Evolutionary conservation across 2,888 invertebrate species (phyloP).

Genomic region (Hermaeophaga mercurialis): DNA sequence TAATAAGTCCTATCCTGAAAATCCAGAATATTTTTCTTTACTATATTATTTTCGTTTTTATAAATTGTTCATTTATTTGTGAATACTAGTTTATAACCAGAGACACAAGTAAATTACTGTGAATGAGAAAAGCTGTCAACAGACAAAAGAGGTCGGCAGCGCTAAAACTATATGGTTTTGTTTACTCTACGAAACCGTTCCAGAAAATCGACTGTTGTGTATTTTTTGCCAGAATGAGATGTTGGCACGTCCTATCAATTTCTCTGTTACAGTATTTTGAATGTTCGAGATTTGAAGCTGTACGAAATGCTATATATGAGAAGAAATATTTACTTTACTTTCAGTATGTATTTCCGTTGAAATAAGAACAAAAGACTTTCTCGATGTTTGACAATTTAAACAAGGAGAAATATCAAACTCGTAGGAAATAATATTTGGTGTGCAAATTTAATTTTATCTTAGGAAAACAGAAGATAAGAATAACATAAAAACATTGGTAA

Average conservation of each 20-base stretch:
- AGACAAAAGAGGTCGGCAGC: constrained; percentile 11
- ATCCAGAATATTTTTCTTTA: too few relatives aligned
- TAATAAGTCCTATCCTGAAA: too few relatives aligned
- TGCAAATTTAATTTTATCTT: too few relatives aligned
- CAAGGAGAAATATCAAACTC: too few relatives aligned
- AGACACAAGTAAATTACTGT: constrained; percentile 26
- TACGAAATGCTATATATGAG: background rate
- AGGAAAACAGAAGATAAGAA: too few relatives aligned
- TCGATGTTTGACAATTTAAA: too few relatives aligned
- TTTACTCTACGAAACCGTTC: constrained; percentile 19
- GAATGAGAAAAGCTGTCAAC: constrained; percentile 25
- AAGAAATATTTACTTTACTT: background rate
- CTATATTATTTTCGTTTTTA: constrained; percentile 25
- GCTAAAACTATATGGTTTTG: constrained; percentile 19
- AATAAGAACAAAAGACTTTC: too few relatives aligned
- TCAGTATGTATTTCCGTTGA: too few relatives aligned
- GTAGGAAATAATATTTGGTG: too few relatives aligned
- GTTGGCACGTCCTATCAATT: constrained; percentile 11
- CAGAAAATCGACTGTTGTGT: constrained; percentile 14
- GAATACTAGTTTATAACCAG: constrained; percentile 25
- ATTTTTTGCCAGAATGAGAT: constrained; percentile 5
- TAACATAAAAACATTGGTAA: too few relatives aligned
- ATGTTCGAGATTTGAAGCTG: background rate
- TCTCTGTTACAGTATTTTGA: background rate
- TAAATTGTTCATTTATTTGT: constrained; percentile 23